Base-by-base conservation (phyloP, 2,113 vertebrate genomes). In the Campylomormyrus tamandua region DNA sequence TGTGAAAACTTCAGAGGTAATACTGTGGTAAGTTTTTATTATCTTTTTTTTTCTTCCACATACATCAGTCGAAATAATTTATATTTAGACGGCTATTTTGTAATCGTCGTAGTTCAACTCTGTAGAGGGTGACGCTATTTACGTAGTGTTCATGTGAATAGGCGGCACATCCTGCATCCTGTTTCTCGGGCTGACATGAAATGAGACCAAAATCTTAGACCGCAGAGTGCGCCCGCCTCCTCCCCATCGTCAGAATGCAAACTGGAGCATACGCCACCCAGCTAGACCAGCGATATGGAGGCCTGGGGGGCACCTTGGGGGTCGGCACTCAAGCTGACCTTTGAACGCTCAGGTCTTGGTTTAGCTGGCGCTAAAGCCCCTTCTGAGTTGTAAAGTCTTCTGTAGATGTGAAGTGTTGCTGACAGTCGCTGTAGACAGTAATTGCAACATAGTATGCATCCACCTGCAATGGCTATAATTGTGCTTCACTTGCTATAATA, bases 1-100 rank as follows among this genome's bases (percentile, higher is more conserved):
- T 90, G 87, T 90, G 87, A 70, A 83, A 83, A 83, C 90, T 87
- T 88, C 74, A 83, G 74, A 62, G 50, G 53, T 88, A 90, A 90
- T 88, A 88, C 90, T 90, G 90, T 88, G 90, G 87, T 90, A 90
- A 90, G 90, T 58, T n/a, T 46, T 83, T 48, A 7, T 45, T 0
- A 11, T 46, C 45, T 15, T 70, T 56, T 27, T 17, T 62, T 62
- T 62, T 2, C 13, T 49, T 9, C 15, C 35, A 89, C 42, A 45
- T 46, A 31, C 13, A 77, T 45, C 27, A 15, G 89, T 8, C 11
- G 19, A 49, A 62, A 31, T 19, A 3, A 31, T 27, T 19, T 11
- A 10, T 70, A 19, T 39, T 58, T 35, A 53, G 50, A 31, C 1
- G 31, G 10, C 13, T 52, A 35, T 85, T 48, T 48, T 85, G 42